A percentile compares a stretch with the other conserved stretches of the same genome.
phyloP scores from a whole-genome alignment of 2,888 invertebrate species.

The Lasioglossum vierecki region DNA sequence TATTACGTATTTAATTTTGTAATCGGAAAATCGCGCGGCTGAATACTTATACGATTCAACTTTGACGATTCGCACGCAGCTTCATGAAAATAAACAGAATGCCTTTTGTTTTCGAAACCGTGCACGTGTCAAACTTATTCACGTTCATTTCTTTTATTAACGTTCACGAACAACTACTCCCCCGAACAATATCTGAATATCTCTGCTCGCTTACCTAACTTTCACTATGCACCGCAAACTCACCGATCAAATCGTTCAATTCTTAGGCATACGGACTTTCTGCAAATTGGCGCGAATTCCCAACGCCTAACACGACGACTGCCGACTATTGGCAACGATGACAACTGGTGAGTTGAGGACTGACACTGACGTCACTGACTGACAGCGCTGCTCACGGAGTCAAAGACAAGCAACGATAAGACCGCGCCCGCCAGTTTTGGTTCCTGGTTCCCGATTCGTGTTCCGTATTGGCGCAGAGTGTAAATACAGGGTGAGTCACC shows the following conservation, averaged over 20 bases:
- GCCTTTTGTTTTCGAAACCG: constrained; percentile 47
- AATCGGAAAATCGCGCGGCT: constrained; percentile 41
- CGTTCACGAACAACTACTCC: no score
- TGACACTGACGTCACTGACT: no score
- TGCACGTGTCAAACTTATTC: constrained; percentile 24
- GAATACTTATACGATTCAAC: constrained; percentile 48
- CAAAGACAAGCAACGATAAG: no score
- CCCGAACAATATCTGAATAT: neutral
- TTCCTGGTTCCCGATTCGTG: no score
- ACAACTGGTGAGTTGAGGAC: neutral
- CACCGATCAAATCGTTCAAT: neutral
- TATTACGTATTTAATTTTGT: constrained; percentile 47
- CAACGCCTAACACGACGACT: no score
- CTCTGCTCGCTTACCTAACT: neutral
- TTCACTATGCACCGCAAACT: neutral
- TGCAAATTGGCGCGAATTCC: no score
- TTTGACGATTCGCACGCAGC: constrained; percentile 44
- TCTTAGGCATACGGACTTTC: neutral
- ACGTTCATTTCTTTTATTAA: neutral
- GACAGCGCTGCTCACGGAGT: no score
- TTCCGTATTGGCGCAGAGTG: no score
- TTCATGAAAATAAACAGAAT: constrained; percentile 49
- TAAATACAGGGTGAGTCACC: no score
- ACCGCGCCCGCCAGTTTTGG: no score
- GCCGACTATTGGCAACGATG: no score